A percentile compares a stretch with the other conserved stretches of the same genome.
phyloP scores from a whole-genome alignment of 2,797 vertebrate genomes.

The Acrossocheilus wenchowensis region DNA sequence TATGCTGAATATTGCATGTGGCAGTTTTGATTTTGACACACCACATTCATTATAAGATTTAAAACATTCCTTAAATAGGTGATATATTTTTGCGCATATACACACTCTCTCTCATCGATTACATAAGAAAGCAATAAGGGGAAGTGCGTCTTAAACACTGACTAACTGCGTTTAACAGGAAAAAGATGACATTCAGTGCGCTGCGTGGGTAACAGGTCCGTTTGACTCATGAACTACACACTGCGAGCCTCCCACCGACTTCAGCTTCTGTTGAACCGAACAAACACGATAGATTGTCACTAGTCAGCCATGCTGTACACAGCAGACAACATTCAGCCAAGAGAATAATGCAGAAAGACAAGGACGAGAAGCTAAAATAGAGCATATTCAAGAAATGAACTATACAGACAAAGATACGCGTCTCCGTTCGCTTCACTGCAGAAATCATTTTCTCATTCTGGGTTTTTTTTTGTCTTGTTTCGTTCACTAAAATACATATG shows the following conservation, averaged over 20 bases:
- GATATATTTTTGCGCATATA: slow-evolving; percentile 40
- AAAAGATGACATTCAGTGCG: slow-evolving; percentile 40
- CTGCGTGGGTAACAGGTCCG: slow-evolving; percentile 34
- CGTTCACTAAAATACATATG: neutral
- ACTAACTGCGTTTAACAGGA: slow-evolving; percentile 30
- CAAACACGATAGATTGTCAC: slow-evolving; percentile 74
- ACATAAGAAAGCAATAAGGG: slow-evolving; percentile 38
- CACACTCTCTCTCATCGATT: slow-evolving; percentile 18
- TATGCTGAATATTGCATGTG: slow-evolving; percentile 43
- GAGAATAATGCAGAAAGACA: slow-evolving; percentile 70
- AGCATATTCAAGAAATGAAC: slow-evolving; percentile 66
- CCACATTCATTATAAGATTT: slow-evolving; percentile 27
- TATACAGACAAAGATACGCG: slow-evolving; percentile 51
- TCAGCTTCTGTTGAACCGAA: slow-evolving; percentile 65
- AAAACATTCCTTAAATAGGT: slow-evolving; percentile 47
- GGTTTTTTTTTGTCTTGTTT: neutral
- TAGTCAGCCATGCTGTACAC: slow-evolving; percentile 78
- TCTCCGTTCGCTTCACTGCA: slow-evolving; percentile 33
- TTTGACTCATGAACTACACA: slow-evolving; percentile 44
- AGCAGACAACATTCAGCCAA: slow-evolving; percentile 73
- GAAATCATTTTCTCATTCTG: neutral
- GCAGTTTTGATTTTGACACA: slow-evolving; percentile 37
- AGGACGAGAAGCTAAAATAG: slow-evolving; percentile 65
- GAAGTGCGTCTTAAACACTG: slow-evolving; percentile 45
- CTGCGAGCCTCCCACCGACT: slow-evolving; percentile 46